Percentiles rank a stretch among this genome's conserved stretches.
Conservation (phyloP, 2,113 vertebrate genomes). For the Archilochus colubris region DNA sequence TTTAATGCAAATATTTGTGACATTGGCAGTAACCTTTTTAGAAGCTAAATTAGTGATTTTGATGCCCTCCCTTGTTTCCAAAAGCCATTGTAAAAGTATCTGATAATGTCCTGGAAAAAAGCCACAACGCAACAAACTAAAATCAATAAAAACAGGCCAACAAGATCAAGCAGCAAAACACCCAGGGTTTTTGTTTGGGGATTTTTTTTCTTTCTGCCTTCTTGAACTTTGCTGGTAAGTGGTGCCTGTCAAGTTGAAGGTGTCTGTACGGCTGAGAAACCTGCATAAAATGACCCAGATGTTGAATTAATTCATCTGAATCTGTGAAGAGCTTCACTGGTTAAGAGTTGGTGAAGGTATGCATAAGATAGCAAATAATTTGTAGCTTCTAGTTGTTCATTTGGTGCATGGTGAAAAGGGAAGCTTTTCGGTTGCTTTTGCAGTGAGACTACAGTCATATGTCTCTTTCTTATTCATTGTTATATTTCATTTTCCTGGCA, state of each 20-base stretch:
- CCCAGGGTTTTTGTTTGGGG: background rate
- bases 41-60: background rate
- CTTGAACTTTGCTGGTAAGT: background rate
- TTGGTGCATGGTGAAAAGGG: background rate
- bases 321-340: background rate
- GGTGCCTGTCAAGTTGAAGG: background rate
- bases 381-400: background rate
- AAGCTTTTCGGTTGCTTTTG: background rate
- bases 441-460: background rate
- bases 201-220: background rate
- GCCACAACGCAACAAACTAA: background rate
- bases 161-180: background rate
- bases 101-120: background rate
- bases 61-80: background rate
- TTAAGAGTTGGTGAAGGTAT: background rate
- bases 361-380: background rate
- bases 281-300: background rate
- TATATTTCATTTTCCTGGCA: background rate
- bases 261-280: background rate
- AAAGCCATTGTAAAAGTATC: background rate
- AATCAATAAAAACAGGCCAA: background rate
- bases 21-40: background rate
- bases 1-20: constrained; percentile 31
- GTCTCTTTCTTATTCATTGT: background rate
- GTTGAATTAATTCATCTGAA: background rate